A percentile compares a stretch with the other conserved stretches of the same genome.
phyloP scores from a whole-genome alignment of 1,140 invertebrate genomes.

The Zaprionus capensis region DNA sequence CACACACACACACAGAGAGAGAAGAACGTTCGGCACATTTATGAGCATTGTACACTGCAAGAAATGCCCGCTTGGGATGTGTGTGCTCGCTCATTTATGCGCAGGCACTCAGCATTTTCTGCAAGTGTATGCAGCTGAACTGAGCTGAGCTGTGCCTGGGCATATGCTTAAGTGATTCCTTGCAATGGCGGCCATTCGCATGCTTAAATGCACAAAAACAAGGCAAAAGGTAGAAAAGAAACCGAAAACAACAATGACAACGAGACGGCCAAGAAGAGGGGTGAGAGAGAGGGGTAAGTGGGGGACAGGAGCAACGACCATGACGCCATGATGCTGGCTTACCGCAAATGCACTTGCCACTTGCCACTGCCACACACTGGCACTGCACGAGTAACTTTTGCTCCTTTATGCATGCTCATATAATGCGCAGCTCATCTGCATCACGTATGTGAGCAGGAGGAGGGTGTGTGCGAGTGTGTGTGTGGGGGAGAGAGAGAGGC shows the following conservation, averaged over 20 bases:
- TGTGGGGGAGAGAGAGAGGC: constrained; percentile 13
- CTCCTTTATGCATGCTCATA: constrained; percentile 45
- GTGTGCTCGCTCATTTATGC: neutral
- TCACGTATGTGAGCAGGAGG: constrained; percentile 25
- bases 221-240: constrained; percentile 31
- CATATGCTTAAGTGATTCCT: constrained; percentile 63
- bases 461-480: constrained; percentile 25
- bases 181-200: constrained; percentile 46
- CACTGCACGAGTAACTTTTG: constrained; percentile 47
- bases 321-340: constrained; percentile 52
- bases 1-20: neutral
- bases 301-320: constrained; percentile 49
- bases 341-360: constrained; percentile 75
- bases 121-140: constrained; percentile 25
- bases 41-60: neutral
- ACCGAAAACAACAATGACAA: constrained; percentile 26
- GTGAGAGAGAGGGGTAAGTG: no score
- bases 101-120: neutral
- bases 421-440: constrained; percentile 68
- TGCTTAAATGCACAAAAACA: constrained; percentile 49
- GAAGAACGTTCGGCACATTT: constrained; percentile 19
- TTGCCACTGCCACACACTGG: no score
- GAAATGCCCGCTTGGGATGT: neutral
- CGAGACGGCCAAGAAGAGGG: neutral
- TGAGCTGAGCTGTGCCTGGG: constrained; percentile 44